A percentile compares a stretch with the other conserved stretches of the same genome.
phyloP scores from a whole-genome alignment of 2,888 invertebrate genomes.

The Hirtodrosophila duncani region DNA sequence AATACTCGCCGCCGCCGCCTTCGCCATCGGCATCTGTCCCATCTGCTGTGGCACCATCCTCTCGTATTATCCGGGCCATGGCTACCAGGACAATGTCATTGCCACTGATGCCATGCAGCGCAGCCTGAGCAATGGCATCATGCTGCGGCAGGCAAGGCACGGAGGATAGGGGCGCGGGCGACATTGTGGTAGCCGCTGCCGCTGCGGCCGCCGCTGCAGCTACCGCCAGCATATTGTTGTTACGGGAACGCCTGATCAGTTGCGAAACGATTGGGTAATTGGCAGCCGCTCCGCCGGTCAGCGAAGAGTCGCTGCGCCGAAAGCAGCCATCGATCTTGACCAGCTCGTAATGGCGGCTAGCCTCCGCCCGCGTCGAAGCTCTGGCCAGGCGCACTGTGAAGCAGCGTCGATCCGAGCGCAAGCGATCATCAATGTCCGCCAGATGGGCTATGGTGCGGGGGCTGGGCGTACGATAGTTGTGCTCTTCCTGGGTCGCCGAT shows the following conservation, averaged over 20 bases:
- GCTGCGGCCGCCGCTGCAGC: slow-evolving; percentile 53
- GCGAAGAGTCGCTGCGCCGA: slow-evolving; percentile 81
- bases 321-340: slow-evolving; percentile 85
- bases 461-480: slow-evolving; percentile 45
- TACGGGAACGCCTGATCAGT: slow-evolving; percentile 79
- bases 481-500: background rate
- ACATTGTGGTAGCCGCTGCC: slow-evolving; percentile 22
- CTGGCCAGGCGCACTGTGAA: slow-evolving; percentile 82
- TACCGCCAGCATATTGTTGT: slow-evolving; percentile 65
- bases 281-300: slow-evolving; percentile 78
- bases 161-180: slow-evolving; percentile 53
- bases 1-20: too few species aligned
- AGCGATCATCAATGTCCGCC: slow-evolving; percentile 72
- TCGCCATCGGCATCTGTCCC: too few species aligned
- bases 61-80: slow-evolving; percentile 85
- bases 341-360: slow-evolving; percentile 83
- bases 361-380: slow-evolving; percentile 85
- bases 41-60: too few species aligned
- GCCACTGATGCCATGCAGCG: slow-evolving; percentile 80
- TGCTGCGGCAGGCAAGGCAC: slow-evolving; percentile 62
- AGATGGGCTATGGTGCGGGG: slow-evolving; percentile 54
- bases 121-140: slow-evolving; percentile 79
- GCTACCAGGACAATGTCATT: slow-evolving; percentile 85
- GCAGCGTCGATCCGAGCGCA: slow-evolving; percentile 80
- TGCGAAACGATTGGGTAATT: slow-evolving; percentile 78